Conservation (phyloP, 2,113 vertebrate species). For the Platichthys flesus region DNA sequence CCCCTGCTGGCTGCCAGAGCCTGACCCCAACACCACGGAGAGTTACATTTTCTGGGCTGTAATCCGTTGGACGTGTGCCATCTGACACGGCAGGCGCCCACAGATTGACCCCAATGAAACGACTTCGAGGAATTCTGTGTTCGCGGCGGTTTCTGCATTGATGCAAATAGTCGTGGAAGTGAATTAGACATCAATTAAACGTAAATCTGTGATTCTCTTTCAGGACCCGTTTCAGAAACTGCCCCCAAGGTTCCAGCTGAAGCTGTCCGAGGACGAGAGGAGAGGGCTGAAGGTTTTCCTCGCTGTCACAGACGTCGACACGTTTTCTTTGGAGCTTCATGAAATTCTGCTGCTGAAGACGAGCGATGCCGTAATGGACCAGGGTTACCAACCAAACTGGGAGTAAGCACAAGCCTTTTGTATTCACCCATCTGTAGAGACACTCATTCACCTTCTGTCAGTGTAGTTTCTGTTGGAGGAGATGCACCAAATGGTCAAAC, state of each 20-base stretch:
- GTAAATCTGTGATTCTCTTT: background rate
- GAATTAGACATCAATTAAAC: background rate
- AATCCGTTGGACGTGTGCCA: slow-evolving; percentile 51
- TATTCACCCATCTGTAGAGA: background rate
- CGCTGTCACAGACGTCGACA: slow-evolving; percentile 62
- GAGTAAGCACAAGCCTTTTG: slow-evolving; percentile 70
- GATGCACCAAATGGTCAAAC: slow-evolving; percentile 41
- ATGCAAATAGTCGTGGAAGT: background rate
- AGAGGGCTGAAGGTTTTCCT: slow-evolving; percentile 70
- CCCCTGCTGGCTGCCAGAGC: slow-evolving; percentile 15
- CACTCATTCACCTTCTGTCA: slow-evolving; percentile 42
- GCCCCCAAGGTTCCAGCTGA: slow-evolving; percentile 54
- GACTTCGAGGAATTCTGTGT: background rate
- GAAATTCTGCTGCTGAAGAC: slow-evolving; percentile 82
- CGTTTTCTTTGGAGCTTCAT: slow-evolving; percentile 78
- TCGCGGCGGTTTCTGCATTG: background rate
- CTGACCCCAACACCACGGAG: background rate
- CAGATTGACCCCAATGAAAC: slow-evolving; percentile 43
- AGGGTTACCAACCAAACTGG: slow-evolving; percentile 68
- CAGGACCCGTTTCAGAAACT: slow-evolving; percentile 79
- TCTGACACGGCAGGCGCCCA: slow-evolving; percentile 16
- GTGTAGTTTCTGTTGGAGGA: background rate
- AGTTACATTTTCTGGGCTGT: slow-evolving; percentile 17
- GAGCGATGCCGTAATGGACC: slow-evolving; percentile 10
- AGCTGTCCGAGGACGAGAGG: slow-evolving; percentile 53